Evolutionary conservation across 2,888 invertebrate genomes (phyloP), one percentile per base, ranked within the genome.

Genomic region (Aspidiotus destructor): DNA sequence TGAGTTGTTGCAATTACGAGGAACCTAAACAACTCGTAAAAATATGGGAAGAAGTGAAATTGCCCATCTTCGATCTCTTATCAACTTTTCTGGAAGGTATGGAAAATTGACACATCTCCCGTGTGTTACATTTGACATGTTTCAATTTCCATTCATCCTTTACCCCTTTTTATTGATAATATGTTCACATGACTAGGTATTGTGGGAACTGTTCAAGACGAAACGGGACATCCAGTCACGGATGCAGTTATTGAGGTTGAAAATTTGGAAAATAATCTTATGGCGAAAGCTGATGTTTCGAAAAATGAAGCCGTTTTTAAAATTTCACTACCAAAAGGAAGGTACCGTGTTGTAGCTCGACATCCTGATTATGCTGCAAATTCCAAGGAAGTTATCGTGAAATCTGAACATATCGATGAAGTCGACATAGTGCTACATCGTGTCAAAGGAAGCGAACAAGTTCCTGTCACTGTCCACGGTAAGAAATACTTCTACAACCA

Each of bases 261-360:
- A 52, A 77, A 81, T 67, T 78, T 81, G 69, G 48, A 58, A 42
- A 48, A 40, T 10, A 42, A 62, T 60, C 28, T 28, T 28, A 28
- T 28, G 28, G 78, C 81, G 0, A 77, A 80, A 42, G 84, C 85
- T 75, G 81, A 82, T 61, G 86, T 89, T 0, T 81, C 86, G 0
- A 80, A 80, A 73, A 88, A 86, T 76, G 80, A 81, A 73, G 92
- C 88, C 0, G 82, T 83, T 74, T 92, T 86, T 77, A 85, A 86
- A 75, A 79, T 87, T 61, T 82, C 87, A 74, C 78, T 92, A 62
- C 84, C 88, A 10, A 81, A 84, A 2, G 91, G 88, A 0, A 77
- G 80, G 41, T 88, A 89, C 76, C 79, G 78, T 8, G 75, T 89
- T 11, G 79, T 83, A 60, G 79, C 74, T 65, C 69, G 69, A 28